Evolutionary conservation across 2,888 invertebrate species (phyloP), one percentile per base, ranked within the genome.

Genomic region (Drosophila setosimentum): DNA sequence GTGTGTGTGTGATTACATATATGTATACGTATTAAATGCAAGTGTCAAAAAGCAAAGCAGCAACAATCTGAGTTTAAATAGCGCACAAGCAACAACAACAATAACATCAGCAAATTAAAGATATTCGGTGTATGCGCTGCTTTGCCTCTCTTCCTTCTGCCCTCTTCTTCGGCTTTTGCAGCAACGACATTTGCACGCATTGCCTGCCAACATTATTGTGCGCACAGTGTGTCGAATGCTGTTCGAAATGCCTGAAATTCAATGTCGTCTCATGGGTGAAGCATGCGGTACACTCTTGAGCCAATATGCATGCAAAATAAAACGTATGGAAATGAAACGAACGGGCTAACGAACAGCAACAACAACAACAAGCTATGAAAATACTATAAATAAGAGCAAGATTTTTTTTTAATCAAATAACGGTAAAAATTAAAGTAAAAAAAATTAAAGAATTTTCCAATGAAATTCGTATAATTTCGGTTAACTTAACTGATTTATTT

Each of bases 121-220:
- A 83, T 77, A 73, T 87, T 82, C 75, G 84, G 78, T 75, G 70
- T 76, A 78, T 73, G 73, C 71, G 74, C 58, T 66, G 63, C 69
- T 65, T 55, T 67, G 40, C 8, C 24, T 16, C 45, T 55, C 37
- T 29, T 29, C 29, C 8, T 37, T 29, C 13, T 49, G 27, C 37
- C 68, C 67, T 64, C 58, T 63, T 74, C 68, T 63, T 76, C 64
- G 62, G 62, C 57, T 67, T 67, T 65, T 73, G 67, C 72, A 72
- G 68, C 74, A 59, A 67, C 82, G 82, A 82, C 87, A 82, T 84
- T 87, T 87, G 80, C 80, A 80, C 82, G 82, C 84, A 77, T 67
- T 63, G 71, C 61, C 53, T 63, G 71, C 61, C 57, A 50, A 55
- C 37, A 55, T 55, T 55, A 55, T 55, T 55, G 55, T 61, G 67